A percentile compares a stretch with the other conserved stretches of the same genome.
Conservation (phyloP, 2,113 vertebrate genomes). For the Scomber scombrus region DNA sequence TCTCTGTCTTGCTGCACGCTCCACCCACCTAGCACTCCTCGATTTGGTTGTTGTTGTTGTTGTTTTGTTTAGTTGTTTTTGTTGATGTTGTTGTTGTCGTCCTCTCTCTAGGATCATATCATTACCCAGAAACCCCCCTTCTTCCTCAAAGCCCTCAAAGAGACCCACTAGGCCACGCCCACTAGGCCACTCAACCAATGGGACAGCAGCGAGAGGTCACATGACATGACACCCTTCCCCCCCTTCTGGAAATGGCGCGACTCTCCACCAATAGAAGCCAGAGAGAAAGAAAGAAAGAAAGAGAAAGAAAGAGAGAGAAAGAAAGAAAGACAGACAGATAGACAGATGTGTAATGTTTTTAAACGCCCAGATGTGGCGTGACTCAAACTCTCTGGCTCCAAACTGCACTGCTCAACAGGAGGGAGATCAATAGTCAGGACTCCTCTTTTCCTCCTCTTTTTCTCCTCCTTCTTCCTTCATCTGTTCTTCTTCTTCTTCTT, state of each 20-base stretch:
- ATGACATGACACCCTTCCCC: constrained; percentile 56
- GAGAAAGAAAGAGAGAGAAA: constrained; percentile 36
- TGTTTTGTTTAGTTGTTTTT: constrained; percentile 96
- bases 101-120: constrained; percentile 99
- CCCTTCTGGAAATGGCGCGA: constrained; percentile 77
- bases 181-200: constrained; percentile 84
- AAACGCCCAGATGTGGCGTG: constrained; percentile 62
- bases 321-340: constrained; percentile 57
- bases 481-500: not conserved
- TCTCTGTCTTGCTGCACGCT: constrained; percentile 80
- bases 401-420: constrained; percentile 62
- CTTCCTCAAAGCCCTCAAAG: constrained; percentile 99
- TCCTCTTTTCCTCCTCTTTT: constrained; percentile 33
- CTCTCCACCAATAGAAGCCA: constrained; percentile 82
- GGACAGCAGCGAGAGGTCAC: constrained; percentile 84
- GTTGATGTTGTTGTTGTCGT: constrained; percentile 99
- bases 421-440: constrained; percentile 70
- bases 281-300: constrained; percentile 54
- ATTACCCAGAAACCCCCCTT: constrained; percentile 97
- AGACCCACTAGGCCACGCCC: constrained; percentile 98
- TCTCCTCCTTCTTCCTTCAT: constrained; percentile 13
- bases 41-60: constrained; percentile 87
- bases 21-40: constrained; percentile 91
- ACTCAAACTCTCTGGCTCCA: constrained; percentile 71
- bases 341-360: constrained; percentile 75